Percentiles rank a stretch among this genome's conserved stretches.
Evolutionary conservation across 2,113 vertebrate genomes (phyloP).

Genomic region (Microtus montanus): DNA sequence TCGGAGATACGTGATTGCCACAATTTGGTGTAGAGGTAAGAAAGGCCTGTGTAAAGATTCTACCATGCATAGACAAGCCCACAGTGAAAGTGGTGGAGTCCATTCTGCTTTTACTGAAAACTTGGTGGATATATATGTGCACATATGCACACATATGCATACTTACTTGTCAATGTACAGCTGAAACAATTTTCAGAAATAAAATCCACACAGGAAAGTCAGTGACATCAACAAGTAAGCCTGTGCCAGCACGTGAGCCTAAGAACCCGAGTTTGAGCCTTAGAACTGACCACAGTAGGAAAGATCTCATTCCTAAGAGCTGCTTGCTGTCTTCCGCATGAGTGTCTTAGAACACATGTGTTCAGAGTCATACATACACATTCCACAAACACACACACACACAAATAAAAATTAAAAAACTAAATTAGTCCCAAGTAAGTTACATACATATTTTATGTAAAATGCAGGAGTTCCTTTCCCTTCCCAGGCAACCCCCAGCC

Average conservation of each 20-base stretch:
- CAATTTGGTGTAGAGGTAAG: neutral
- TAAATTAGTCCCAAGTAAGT: neutral
- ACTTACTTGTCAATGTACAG: neutral
- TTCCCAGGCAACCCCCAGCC: neutral
- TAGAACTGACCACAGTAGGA: neutral
- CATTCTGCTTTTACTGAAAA: neutral
- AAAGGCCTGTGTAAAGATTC: neutral
- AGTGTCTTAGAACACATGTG: neutral
- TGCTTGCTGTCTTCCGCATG: neutral
- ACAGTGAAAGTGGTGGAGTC: neutral
- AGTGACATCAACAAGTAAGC: neutral
- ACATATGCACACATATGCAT: neutral
- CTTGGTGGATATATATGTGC: too few species aligned
- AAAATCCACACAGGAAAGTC: neutral
- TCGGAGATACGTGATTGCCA: neutral
- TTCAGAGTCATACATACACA: neutral
- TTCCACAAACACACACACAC: neutral
- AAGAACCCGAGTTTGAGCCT: neutral
- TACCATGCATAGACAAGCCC: rapidly evolving
- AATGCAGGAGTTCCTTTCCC: neutral
- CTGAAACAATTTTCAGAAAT: neutral
- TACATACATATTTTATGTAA: neutral
- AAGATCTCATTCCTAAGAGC: neutral
- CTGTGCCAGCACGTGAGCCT: neutral
- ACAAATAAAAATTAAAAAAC: neutral